A percentile compares a stretch with the other conserved stretches of the same genome.
phyloP scores from a whole-genome alignment of 2,113 vertebrate genomes.

The Micronycteris hirsuta region DNA sequence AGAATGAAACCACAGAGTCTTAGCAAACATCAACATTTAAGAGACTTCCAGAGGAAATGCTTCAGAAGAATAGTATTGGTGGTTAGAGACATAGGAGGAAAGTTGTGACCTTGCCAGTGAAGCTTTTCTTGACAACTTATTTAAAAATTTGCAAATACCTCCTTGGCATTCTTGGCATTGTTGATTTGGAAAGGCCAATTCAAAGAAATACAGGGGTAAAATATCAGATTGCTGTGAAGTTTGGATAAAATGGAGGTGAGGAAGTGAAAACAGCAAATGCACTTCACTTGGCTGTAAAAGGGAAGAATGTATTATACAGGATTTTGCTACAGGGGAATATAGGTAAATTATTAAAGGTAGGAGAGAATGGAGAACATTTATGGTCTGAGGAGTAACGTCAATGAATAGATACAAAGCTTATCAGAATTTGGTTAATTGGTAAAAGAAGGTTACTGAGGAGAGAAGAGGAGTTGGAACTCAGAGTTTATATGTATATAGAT shows the following conservation, averaged over 20 bases:
- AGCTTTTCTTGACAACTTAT: neutral
- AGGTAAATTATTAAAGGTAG: neutral
- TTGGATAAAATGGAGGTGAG: neutral
- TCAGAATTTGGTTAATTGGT: neutral
- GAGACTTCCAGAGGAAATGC: neutral
- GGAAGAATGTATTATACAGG: neutral
- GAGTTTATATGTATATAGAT: neutral
- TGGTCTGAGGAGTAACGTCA: neutral
- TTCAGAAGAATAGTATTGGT: neutral
- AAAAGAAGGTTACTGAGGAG: neutral
- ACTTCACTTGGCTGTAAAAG: neutral
- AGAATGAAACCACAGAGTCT: neutral
- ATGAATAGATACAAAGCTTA: neutral
- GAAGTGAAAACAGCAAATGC: neutral
- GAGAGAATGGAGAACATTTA: neutral
- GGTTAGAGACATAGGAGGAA: neutral
- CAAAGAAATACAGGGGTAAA: neutral
- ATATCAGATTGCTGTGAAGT: neutral
- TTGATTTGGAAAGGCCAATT: neutral
- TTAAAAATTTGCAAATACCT: slow-evolving; percentile 2
- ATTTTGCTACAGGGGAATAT: neutral
- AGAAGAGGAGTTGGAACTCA: neutral
- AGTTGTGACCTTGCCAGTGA: neutral
- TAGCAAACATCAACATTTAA: neutral
- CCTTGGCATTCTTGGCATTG: neutral